phyloP scores from a whole-genome alignment of 1,140 invertebrate genomes.

The Cydia pomonella region DNA sequence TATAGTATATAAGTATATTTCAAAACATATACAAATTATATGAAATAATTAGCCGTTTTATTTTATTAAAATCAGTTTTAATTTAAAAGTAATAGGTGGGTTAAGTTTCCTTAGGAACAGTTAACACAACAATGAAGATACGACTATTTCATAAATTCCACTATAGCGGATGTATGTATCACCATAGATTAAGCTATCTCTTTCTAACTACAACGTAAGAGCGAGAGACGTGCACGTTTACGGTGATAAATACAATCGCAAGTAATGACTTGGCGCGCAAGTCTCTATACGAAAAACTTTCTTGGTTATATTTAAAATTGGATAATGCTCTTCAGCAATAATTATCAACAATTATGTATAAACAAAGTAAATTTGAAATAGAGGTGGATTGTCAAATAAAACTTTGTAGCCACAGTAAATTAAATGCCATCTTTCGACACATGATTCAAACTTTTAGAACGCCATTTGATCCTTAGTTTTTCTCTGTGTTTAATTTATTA shows the following conservation, averaged over 20 bases:
- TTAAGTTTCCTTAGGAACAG: not conserved
- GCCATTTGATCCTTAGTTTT: no score
- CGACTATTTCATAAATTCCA: not conserved
- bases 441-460: no score
- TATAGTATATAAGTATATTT: not conserved
- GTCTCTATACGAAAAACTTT: not conserved
- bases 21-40: not conserved
- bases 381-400: no score
- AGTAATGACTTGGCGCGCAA: not conserved
- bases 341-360: no score
- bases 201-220: not conserved
- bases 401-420: no score
- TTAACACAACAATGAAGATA: not conserved
- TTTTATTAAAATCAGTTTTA: not conserved
- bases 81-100: conserved; percentile 6
- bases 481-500: no score
- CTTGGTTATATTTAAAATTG: not conserved
- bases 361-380: no score
- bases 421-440: no score
- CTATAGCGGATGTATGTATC: not conserved
- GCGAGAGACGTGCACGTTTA: not conserved
- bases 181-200: not conserved
- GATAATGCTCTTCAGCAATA: not conserved
- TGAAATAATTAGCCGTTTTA: no score
- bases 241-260: not conserved